A percentile compares a stretch with the other conserved stretches of the same genome.
Evolutionary conservation across 2,797 vertebrate genomes (phyloP).

Genomic region (Silurus lanzhouensis): DNA sequence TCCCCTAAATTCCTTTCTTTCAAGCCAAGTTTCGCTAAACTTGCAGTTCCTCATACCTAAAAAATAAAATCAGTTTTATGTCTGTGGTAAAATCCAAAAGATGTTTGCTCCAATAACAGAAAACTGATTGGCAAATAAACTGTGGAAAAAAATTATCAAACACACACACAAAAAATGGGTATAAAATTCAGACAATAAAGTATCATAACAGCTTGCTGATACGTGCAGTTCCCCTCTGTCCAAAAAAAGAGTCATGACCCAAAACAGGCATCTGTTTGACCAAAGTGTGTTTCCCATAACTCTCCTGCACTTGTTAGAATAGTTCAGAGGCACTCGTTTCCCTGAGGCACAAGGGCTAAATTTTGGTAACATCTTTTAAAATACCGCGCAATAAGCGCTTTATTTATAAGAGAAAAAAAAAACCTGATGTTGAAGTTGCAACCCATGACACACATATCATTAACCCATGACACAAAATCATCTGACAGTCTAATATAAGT

Average conservation of each 20-base stretch:
- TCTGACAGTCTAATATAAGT: neutral
- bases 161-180: neutral
- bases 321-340: slow-evolving; percentile 24
- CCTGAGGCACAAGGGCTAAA: slow-evolving; percentile 2
- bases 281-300: slow-evolving; percentile 45
- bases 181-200: slow-evolving; percentile 1
- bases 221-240: slow-evolving; percentile 23
- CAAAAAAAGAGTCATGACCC: slow-evolving; percentile 35
- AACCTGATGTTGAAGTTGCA: neutral
- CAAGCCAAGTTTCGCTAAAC: no score
- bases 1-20: no score
- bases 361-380: slow-evolving; percentile 15
- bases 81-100: no score
- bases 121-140: no score
- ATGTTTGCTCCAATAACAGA: no score
- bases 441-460: neutral
- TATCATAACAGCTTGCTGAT: slow-evolving; percentile 18
- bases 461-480: neutral
- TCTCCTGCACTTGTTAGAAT: slow-evolving; percentile 10
- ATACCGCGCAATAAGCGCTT: neutral
- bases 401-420: neutral
- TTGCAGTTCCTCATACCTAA: no score
- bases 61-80: no score
- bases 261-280: slow-evolving; percentile 45
- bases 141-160: no score